These are phyloP conservation scores for Eristalis tenax DNA, from an alignment of 2,888 invertebrate species.

Conservation along the genomic window DNA sequence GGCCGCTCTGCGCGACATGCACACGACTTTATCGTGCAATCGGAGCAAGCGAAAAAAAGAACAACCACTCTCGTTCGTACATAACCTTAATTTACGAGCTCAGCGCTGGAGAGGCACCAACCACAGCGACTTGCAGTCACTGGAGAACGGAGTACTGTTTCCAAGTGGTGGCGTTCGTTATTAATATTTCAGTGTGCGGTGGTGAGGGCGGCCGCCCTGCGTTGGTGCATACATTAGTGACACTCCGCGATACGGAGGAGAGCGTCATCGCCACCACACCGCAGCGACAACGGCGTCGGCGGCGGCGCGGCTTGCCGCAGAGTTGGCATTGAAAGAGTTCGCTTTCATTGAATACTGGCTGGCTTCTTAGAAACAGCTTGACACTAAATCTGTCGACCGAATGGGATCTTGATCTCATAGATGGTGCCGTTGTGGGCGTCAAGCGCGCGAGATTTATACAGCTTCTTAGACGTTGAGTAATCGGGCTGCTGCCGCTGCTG, in stretches of 20 bases:
- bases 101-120: slow-evolving; percentile 4
- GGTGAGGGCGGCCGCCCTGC: slow-evolving; percentile 1
- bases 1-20: not conserved
- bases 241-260: slow-evolving; percentile 1
- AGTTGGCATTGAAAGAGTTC: slow-evolving; percentile 59
- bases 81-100: slow-evolving; percentile 61
- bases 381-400: slow-evolving; percentile 43
- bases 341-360: slow-evolving; percentile 23
- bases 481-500: not conserved
- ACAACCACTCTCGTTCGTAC: slow-evolving; percentile 21
- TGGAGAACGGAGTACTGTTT: slow-evolving; percentile 23
- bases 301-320: not conserved
- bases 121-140: not conserved
- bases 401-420: slow-evolving; percentile 28
- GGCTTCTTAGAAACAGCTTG: slow-evolving; percentile 29
- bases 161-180: slow-evolving; percentile 45
- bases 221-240: slow-evolving; percentile 31
- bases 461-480: slow-evolving; percentile 6
- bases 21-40: slow-evolving; percentile 44
- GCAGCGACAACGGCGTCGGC: not conserved
- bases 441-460: not conserved
- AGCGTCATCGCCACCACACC: not conserved
- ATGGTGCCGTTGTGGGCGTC: slow-evolving; percentile 21
- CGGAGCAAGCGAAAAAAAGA: slow-evolving; percentile 49
- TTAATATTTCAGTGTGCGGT: slow-evolving; percentile 23